Percentiles rank a stretch among this genome's conserved stretches.
Conservation (phyloP, 2,113 vertebrate genomes). For the Cromileptes altivelis region DNA sequence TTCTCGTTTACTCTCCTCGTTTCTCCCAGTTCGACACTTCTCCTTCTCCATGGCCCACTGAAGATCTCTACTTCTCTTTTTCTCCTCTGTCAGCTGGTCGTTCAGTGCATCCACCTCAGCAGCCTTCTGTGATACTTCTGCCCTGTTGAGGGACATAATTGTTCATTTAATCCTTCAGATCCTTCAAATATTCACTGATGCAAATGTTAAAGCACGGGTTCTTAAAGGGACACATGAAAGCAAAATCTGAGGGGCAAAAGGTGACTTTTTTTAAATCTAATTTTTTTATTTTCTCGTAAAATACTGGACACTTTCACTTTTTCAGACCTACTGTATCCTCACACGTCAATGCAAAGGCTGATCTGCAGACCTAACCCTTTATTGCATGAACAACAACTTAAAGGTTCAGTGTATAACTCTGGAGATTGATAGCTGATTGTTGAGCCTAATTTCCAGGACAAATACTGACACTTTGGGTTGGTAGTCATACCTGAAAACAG, state of each 20-base stretch:
- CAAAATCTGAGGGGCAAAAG: neutral
- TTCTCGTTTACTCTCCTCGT: conserved; percentile 88
- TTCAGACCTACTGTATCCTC: no score
- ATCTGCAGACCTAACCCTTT: no score
- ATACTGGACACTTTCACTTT: no score
- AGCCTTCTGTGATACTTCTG: conserved; percentile 90
- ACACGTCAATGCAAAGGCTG: no score
- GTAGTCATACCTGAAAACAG: no score
- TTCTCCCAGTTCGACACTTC: conserved; percentile 85
- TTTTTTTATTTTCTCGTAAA: no score
- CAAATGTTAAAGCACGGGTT: neutral
- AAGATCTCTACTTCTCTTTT: conserved; percentile 89
- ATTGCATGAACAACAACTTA: no score
- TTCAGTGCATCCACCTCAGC: conserved; percentile 88
- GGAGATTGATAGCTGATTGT: no score
- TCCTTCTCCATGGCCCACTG: conserved; percentile 95
- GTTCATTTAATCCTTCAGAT: neutral
- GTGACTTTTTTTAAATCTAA: no score
- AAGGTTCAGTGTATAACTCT: no score
- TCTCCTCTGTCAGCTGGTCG: conserved; percentile 89
- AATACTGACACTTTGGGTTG: no score
- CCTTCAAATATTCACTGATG: neutral
- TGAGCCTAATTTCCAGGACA: no score
- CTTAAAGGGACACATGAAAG: neutral
- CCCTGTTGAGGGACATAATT: conserved; percentile 78